Evolutionary conservation across 2,113 vertebrate genomes (phyloP), one percentile per base, ranked within the genome.

Genomic region (Coregonus clupeaformis): DNA sequence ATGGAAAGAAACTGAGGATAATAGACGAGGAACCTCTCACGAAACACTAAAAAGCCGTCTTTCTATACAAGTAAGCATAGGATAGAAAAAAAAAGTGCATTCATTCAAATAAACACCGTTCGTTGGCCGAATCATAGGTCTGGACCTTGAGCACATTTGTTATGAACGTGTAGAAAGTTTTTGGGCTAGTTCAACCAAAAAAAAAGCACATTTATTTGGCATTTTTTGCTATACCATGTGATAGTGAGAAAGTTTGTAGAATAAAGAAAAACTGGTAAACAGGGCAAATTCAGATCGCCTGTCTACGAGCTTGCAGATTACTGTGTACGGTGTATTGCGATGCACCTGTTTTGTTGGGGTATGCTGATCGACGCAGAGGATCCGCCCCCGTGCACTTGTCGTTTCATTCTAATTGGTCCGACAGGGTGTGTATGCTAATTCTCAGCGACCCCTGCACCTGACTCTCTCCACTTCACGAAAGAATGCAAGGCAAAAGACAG

Each of bases 321-420:
- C 63, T 13, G 25, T 30, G 13, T n/a, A n/a, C n/a, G n/a, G n/a
- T n/a, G n/a, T n/a, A n/a, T 47, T 13, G 5, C 24, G 63, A 81
- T 83, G 79, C 87, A 89, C 84, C 87, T 89, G 87, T 87, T 89
- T 77, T 77, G 82, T 74, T 75, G 80, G 66, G 82, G 82, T 77
- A 88, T 87, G 82, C 71, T 20, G 78, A 75, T 63, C 57, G 71
- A 62, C 55, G 55, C 24, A 4, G 25, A 69, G 45, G 63, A 71
- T 59, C 77, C 73, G 55, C 85, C 87, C 36, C 42, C 75, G 60
- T 83, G 32, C 83, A 83, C 84, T 85, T 84, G 85, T 85, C 70
- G 73, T 71, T 80, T 67, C 20, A 32, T 74, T 80, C 70, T 77
- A 65, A 87, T 89, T 89, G 87, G 85, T 22, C 59, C 55, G 65